Conservation (phyloP, 2,888 invertebrate genomes). For the Agrochola macilenta region DNA sequence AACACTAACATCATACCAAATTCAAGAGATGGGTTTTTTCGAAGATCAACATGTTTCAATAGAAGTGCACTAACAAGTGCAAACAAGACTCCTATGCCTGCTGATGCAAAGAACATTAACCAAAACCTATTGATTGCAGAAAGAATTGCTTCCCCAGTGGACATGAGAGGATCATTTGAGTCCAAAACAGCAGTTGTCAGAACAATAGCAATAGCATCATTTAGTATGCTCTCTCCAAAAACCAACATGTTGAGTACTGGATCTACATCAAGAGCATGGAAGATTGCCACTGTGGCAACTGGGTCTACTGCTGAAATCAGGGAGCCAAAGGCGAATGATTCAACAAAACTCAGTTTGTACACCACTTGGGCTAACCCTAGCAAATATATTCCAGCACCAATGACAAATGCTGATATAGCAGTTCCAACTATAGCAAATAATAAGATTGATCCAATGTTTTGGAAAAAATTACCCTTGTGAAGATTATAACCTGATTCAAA, state of each 20-base stretch:
- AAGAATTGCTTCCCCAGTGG: conserved; percentile 95
- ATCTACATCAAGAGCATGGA: conserved; percentile 99
- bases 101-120: conserved; percentile 99
- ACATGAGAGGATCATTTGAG: conserved; percentile 90
- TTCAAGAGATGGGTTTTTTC: conserved; percentile 99
- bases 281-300: conserved; percentile 99
- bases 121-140: conserved; percentile 97
- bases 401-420: conserved; percentile 98
- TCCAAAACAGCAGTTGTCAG: conserved; percentile 97
- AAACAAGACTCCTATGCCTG: conserved; percentile 98
- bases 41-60: conserved; percentile 98
- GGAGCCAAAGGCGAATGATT: conserved; percentile 99
- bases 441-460: conserved; percentile 99
- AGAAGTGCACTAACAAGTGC: conserved; percentile 98
- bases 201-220: conserved; percentile 99
- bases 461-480: conserved; percentile 98
- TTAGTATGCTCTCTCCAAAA: conserved; percentile 98
- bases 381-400: conserved; percentile 98
- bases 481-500: conserved; percentile 99
- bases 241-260: conserved; percentile 99
- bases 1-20: conserved; percentile 99
- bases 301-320: conserved; percentile 99
- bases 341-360: conserved; percentile 97
- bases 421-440: conserved; percentile 99
- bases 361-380: conserved; percentile 97